Evolutionary conservation across 2,888 invertebrate species (phyloP).

Genomic region (Acanthosepion esculentum): DNA sequence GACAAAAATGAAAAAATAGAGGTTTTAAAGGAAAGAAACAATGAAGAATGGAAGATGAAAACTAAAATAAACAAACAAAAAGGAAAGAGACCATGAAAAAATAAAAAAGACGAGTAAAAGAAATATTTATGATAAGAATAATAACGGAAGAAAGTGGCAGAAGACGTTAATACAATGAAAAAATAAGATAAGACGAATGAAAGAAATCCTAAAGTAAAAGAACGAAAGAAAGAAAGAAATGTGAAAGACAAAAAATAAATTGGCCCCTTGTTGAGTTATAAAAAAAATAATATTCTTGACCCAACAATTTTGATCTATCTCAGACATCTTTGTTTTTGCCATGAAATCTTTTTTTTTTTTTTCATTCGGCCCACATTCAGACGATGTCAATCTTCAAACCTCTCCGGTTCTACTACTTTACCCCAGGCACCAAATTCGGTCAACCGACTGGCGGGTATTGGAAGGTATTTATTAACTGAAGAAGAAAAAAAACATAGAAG

Average conservation of each 20-base stretch:
- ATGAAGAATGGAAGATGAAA: too few species aligned
- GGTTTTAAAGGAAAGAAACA: too few species aligned
- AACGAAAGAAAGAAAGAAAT: background rate
- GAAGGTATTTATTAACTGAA: background rate
- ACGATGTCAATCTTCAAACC: background rate
- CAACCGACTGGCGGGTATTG: background rate
- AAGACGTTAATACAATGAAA: background rate
- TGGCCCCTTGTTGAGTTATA: background rate
- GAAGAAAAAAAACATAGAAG: background rate
- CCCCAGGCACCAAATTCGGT: background rate
- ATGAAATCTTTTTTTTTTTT: background rate
- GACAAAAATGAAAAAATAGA: background rate
- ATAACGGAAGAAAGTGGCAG: background rate
- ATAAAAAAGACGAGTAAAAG: background rate
- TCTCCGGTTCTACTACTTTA: constrained; percentile 8
- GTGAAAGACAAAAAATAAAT: background rate
- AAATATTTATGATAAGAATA: background rate
- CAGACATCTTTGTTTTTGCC: constrained; percentile 23
- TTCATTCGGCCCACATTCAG: background rate
- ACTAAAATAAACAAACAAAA: background rate
- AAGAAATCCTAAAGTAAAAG: background rate
- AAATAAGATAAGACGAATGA: background rate
- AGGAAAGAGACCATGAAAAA: background rate
- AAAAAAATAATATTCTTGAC: background rate
- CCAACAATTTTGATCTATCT: background rate